These are phyloP conservation scores for Rutpela maculata DNA, from an alignment of 2,888 invertebrate genomes.

Conservation along the genomic window DNA sequence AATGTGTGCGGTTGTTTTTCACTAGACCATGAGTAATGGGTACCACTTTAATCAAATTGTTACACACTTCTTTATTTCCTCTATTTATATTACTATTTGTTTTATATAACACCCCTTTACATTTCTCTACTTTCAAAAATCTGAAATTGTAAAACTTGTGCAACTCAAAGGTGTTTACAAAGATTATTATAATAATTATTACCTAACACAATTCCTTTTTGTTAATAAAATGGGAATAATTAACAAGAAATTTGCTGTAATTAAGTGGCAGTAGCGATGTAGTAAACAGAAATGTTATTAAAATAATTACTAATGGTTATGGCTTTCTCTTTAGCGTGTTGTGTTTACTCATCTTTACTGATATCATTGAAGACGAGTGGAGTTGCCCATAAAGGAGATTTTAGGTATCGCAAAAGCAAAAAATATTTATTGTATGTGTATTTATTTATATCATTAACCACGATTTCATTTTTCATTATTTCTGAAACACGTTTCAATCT, in stretches of 20 bases:
- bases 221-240: slow-evolving; percentile 16
- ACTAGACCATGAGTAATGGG: no score
- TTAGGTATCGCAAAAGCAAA: no score
- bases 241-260: slow-evolving; percentile 3
- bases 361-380: neutral
- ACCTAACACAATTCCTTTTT: slow-evolving; percentile 5
- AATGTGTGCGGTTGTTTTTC: no score
- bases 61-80: no score
- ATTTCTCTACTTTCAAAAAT: neutral
- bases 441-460: no score
- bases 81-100: neutral
- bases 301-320: neutral
- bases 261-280: neutral
- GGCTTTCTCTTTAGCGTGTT: slow-evolving; percentile 11
- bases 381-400: no score
- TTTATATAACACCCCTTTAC: neutral
- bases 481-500: no score
- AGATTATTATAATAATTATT: slow-evolving; percentile 15
- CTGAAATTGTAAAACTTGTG: neutral
- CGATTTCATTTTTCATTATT: no score
- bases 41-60: no score
- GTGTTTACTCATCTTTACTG: neutral
- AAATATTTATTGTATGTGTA: no score
- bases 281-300: slow-evolving; percentile 15
- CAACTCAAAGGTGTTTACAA: neutral